Evolutionary conservation across 2,797 vertebrate genomes (phyloP), one percentile per base, ranked within the genome.

Genomic region (Epinephelus awoara): DNA sequence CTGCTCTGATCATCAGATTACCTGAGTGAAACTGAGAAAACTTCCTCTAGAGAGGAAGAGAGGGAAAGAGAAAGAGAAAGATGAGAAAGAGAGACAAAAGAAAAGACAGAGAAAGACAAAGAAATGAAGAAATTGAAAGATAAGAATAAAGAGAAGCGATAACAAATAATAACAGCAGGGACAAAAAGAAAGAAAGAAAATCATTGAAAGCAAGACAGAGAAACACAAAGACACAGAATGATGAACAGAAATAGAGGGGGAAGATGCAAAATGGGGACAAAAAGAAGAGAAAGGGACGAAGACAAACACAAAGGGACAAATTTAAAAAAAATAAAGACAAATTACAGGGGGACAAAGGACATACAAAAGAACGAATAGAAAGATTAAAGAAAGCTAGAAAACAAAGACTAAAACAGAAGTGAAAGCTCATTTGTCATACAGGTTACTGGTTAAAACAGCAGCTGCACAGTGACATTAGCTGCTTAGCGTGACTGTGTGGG

Each of bases 1-100:
- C 69, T 59, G 61, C 27, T 66, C 47, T 18, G 67, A 55, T 88
- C 46, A 80, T 57, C 79, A 65, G 73, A 80, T 81, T 63, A 82
- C 73, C 67, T 61, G 52, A 82, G 71, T 18, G 59, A 54, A 47
- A 74, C 77, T 67, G 76, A 69, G 51, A 52, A 67, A 76, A 67
- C 38, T 51, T 79, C 74, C 76, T 75, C 75, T 18, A 10, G 78
- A 80, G 67, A 64, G 61, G 81, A 72, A 69, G 25, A 59, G 55
- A 29, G 27, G 6, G 27, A 29, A 49, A 55, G 58, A 55, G 47
- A 11, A 21, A 68, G 11, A 7, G 61, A 57, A n/a, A 23, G 6
- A n/a, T 0, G 34, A 18, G 18, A 54, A 25, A 25, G 21, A 38
- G 11, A 42, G 40, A 42, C 34, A 42, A 42, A 42, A 12, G 11